Evolutionary conservation across 2,888 invertebrate genomes (phyloP), one percentile per base, ranked within the genome.

Genomic region (Pediacus dermestoides): DNA sequence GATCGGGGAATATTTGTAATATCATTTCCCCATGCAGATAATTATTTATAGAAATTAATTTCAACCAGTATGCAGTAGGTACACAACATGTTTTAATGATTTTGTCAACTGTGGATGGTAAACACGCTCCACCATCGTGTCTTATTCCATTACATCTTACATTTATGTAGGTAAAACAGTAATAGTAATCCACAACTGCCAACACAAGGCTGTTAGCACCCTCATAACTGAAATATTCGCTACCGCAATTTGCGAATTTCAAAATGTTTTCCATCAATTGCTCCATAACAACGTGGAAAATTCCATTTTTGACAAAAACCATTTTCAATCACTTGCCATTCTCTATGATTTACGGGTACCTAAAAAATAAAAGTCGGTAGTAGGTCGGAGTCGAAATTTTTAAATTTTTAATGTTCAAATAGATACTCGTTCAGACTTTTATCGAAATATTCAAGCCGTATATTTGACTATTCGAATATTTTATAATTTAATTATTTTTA

Each of bases 181-280:
- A 48, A 11, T 49, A 33, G 23, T 48, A 18, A 22, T 52, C 54
- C 8, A 47, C 48, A 16, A 50, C 16, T 10, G 48, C 53, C 36
- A 55, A 36, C 21, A 56, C 32, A 38, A 52, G 35, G 27, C 50
- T 48, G 21, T 50, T 46, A 6, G 14, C 11, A 8, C 37, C 40
- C 37, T 54, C 54, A 36, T 52, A 55, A 39, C 54, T 55, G 23
- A 37, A 55, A 34, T 36, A 55, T n/a, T 44, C 26, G 27, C 40
- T 48, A 16, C 51, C 52, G 31, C 33, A 40, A 18, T 47, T 35
- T 6, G 46, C 42, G 35, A 34, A 51, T 52, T 4, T 37, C 6
- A 8, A 51, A 34, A 37, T 54, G 50, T 40, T 55, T 52, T 2
- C 47, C 49, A 41, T 53, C 48, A 14, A 52, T 27, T 4, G 50